Percentiles rank a stretch among this genome's conserved stretches.
phyloP scores from a whole-genome alignment of 2,113 vertebrate species.

The Colinus virginianus region DNA sequence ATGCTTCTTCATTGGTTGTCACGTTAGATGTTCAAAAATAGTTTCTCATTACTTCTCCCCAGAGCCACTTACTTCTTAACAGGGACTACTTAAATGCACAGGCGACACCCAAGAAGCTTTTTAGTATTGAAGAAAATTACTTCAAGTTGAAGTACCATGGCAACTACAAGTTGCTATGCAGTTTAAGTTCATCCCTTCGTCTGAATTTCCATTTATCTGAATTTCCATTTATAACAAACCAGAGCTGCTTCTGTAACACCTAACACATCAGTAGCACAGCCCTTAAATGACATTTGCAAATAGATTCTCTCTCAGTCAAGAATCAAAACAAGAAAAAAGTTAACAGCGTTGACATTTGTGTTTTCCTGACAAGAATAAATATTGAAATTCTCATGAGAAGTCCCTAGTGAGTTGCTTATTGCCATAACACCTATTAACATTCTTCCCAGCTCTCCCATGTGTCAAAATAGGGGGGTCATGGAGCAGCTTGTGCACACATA shows the following conservation, averaged over 20 bases:
- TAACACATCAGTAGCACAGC: not conserved
- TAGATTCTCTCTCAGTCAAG: not conserved
- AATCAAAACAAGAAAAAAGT: not conserved
- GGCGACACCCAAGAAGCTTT: slow-evolving; percentile 7
- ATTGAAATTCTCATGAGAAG: not conserved
- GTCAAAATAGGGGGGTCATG: fast-evolving
- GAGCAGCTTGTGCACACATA: not conserved
- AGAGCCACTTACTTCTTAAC: not conserved
- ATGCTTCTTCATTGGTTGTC: not conserved
- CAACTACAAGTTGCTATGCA: slow-evolving; percentile 53
- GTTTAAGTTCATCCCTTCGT: slow-evolving; percentile 9
- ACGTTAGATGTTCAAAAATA: not conserved
- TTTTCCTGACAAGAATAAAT: not conserved
- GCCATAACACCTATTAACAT: not conserved
- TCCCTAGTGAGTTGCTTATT: not conserved
- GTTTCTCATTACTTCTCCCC: not conserved
- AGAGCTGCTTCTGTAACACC: not conserved
- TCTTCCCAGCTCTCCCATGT: not conserved
- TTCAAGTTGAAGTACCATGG: slow-evolving; percentile 42
- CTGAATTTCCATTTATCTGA: slow-evolving; percentile 42
- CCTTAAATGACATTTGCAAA: not conserved
- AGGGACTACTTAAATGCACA: slow-evolving; percentile 40
- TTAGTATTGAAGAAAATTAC: not conserved
- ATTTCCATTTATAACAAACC: slow-evolving; percentile 50
- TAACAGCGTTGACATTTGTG: not conserved